Evolutionary conservation across 2,797 vertebrate species (phyloP).

Genomic region (Ctenochaetus hawaiiensis): DNA sequence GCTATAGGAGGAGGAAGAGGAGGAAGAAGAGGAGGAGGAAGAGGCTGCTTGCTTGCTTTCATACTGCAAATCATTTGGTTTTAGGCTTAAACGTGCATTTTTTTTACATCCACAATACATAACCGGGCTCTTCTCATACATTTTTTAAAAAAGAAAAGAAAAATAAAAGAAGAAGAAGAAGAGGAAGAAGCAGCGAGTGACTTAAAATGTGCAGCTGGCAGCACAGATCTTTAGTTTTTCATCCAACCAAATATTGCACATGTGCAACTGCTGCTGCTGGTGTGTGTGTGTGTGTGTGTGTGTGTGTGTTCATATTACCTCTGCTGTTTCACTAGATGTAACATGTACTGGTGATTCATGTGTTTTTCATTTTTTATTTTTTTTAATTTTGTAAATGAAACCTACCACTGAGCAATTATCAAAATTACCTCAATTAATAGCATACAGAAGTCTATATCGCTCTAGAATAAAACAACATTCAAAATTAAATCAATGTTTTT

Average conservation of each 20-base stretch:
- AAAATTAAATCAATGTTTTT: constrained; percentile 53
- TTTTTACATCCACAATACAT: constrained; percentile 65
- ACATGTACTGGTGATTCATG: constrained; percentile 32
- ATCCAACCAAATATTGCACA: constrained; percentile 66
- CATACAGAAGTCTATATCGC: constrained; percentile 55
- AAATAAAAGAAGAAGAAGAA: background rate
- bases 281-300: no score
- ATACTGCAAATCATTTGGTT: constrained; percentile 80
- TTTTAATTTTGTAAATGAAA: constrained; percentile 51
- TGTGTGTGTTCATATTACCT: constrained; percentile 40
- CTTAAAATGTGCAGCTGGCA: constrained; percentile 61
- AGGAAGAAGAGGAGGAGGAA: constrained; percentile 7
- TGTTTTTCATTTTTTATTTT: constrained; percentile 15
- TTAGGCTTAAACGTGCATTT: constrained; percentile 80
- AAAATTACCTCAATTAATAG: constrained; percentile 69
- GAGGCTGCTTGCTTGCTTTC: constrained; percentile 64
- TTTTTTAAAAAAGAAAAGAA: constrained; percentile 8
- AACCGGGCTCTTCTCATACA: constrained; percentile 65
- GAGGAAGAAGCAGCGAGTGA: constrained; percentile 45
- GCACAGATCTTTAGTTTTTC: constrained; percentile 56
- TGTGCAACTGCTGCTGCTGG: constrained; percentile 73
- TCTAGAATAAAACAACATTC: constrained; percentile 67
- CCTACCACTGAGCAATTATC: constrained; percentile 68
- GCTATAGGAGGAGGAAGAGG: constrained; percentile 45
- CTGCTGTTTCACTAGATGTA: constrained; percentile 45